These are phyloP conservation scores for Brachionus calyciflorus DNA, from an alignment of 1,140 invertebrate genomes.

Conservation along the genomic window DNA sequence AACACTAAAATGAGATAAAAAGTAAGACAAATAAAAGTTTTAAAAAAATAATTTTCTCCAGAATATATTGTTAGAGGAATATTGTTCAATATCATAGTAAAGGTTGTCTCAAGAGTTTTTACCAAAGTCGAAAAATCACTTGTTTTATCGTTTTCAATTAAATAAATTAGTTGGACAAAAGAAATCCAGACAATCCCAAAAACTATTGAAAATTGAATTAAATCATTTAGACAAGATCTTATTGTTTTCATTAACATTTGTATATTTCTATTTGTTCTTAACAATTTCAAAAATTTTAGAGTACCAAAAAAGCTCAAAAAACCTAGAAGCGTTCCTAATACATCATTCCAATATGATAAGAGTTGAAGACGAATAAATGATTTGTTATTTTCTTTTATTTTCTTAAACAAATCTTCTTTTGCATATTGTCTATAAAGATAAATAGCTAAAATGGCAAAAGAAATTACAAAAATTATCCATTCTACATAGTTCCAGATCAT, in stretches of 20 bases:
- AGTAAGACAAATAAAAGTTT: background rate
- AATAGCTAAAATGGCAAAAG: conserved; percentile 58
- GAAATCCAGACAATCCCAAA: background rate
- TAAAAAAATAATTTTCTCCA: background rate
- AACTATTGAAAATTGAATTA: background rate
- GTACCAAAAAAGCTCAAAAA: conserved; percentile 9
- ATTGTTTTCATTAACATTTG: background rate
- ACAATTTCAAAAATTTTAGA: conserved; percentile 23
- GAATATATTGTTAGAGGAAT: background rate
- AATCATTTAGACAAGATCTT: background rate
- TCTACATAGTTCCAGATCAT: conserved; percentile 63
- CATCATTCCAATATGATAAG: conserved; percentile 19
- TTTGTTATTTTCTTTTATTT: conserved; percentile 61
- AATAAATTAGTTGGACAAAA: conserved; percentile 20
- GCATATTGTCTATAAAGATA: conserved; percentile 59
- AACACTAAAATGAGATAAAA: conserved; percentile 2
- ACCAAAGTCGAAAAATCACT: conserved; percentile 20
- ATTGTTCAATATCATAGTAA: conserved; percentile 4
- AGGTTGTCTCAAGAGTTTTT: background rate
- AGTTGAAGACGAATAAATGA: conserved; percentile 58
- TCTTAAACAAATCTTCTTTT: conserved; percentile 58
- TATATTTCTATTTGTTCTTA: background rate
- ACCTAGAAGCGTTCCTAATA: background rate
- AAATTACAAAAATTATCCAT: conserved; percentile 57
- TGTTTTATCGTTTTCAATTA: background rate